Evolutionary conservation across 2,797 vertebrate species (phyloP).

Genomic region (Ptychobarbus kaznakovi): DNA sequence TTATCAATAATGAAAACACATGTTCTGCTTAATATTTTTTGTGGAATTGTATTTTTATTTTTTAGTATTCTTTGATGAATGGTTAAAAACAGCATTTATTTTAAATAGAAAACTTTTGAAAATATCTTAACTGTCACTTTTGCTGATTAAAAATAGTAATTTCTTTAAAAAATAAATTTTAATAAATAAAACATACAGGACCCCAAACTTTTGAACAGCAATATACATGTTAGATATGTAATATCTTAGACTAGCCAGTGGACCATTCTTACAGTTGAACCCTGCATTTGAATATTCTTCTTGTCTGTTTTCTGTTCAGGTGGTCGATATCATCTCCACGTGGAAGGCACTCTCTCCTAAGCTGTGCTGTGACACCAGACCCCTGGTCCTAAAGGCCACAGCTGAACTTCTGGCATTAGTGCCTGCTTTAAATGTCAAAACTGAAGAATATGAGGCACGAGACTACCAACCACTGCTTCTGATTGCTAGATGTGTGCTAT

Average conservation of each 20-base stretch:
- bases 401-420: conserved; percentile 89
- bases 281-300: neutral
- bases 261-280: neutral
- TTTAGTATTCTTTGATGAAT: neutral
- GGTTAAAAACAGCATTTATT: neutral
- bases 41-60: neutral
- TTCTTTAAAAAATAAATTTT: no score
- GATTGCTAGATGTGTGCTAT: neutral
- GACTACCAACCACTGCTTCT: neutral
- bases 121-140: neutral
- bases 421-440: conserved; percentile 85
- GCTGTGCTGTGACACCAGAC: conserved; percentile 85
- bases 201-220: neutral
- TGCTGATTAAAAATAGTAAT: neutral
- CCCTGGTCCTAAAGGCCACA: conserved; percentile 83
- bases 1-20: neutral
- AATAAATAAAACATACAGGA: neutral
- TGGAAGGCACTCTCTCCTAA: conserved; percentile 89
- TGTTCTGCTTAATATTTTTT: neutral
- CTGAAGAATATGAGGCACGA: conserved; percentile 88
- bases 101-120: neutral
- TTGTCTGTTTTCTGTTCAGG: conserved; percentile 72
- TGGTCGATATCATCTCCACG: conserved; percentile 91
- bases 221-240: no score
- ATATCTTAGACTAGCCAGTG: neutral